Percentiles rank a stretch among this genome's conserved stretches.
phyloP scores from a whole-genome alignment of 2,113 vertebrate genomes.

The Pseudorhombus dupliciocellatus region DNA sequence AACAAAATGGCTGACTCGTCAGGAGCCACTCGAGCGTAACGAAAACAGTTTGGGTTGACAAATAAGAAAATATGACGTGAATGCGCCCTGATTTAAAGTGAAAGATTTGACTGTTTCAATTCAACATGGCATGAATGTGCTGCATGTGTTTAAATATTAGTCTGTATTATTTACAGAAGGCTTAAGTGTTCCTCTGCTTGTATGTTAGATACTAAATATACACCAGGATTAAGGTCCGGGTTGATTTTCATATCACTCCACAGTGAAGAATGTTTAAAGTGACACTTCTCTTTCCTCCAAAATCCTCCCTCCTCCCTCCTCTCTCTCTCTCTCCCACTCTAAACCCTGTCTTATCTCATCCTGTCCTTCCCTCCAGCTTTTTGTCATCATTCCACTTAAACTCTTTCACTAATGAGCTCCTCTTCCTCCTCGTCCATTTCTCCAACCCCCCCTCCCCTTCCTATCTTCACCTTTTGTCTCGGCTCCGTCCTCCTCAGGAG shows the following conservation, averaged over 20 bases:
- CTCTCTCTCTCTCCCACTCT: constrained; percentile 37
- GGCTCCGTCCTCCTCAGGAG: constrained; percentile 3
- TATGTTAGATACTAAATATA: constrained; percentile 56
- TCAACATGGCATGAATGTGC: too few species aligned
- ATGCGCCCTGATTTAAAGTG: too few species aligned
- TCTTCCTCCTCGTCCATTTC: constrained; percentile 38
- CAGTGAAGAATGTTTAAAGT: constrained; percentile 60
- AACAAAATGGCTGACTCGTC: constrained; percentile 25
- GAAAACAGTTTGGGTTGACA: neutral
- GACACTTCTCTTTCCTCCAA: constrained; percentile 54
- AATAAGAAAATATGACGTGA: too few species aligned
- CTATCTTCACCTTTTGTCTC: constrained; percentile 31
- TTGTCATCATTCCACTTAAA: constrained; percentile 77
- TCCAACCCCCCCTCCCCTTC: neutral
- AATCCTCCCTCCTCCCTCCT: constrained; percentile 41
- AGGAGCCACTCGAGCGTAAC: neutral
- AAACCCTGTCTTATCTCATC: constrained; percentile 70
- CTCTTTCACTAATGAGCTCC: constrained; percentile 71
- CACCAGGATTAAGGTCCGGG: constrained; percentile 52
- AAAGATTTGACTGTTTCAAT: too few species aligned
- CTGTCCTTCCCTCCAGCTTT: constrained; percentile 69
- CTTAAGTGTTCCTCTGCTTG: constrained; percentile 23
- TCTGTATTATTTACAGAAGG: too few species aligned
- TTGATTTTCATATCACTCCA: constrained; percentile 35
- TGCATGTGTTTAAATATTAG: too few species aligned